A percentile compares a stretch with the other conserved stretches of the same genome.
These are phyloP conservation scores for Gephyroberyx darwinii DNA, from an alignment of 2,797 vertebrate genomes.

Conservation along the genomic window DNA sequence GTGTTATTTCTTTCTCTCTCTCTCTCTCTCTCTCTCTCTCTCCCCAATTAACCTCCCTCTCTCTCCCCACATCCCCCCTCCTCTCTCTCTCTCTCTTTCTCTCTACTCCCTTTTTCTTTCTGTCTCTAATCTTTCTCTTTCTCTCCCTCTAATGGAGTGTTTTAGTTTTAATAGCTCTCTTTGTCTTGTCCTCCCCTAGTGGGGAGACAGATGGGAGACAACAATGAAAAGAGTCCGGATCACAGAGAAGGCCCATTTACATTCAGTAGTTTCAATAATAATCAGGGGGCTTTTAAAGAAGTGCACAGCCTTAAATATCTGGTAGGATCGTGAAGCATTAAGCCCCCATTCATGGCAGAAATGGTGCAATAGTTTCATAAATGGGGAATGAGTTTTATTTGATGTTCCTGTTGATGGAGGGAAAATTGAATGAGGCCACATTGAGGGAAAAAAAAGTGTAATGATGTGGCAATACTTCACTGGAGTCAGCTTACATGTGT, in stretches of 20 bases:
- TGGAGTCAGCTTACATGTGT: constrained; percentile 23
- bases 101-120: background rate
- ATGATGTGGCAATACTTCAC: constrained; percentile 21
- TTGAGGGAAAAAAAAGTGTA: constrained; percentile 12
- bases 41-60: background rate
- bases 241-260: constrained; percentile 19
- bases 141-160: background rate
- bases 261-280: constrained; percentile 36
- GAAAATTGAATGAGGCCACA: constrained; percentile 18
- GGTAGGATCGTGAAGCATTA: constrained; percentile 40
- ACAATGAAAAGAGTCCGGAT: constrained; percentile 23
- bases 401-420: constrained; percentile 48
- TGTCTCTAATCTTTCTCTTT: background rate
- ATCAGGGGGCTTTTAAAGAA: constrained; percentile 44
- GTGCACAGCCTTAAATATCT: constrained; percentile 18
- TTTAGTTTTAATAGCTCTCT: constrained; percentile 16
- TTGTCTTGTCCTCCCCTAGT: constrained; percentile 10
- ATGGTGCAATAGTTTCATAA: constrained; percentile 46
- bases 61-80: background rate
- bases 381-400: constrained; percentile 43
- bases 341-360: constrained; percentile 30
- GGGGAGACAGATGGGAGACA: constrained; percentile 19
- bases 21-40: constrained; percentile 1
- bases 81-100: background rate
- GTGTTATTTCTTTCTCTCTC: background rate